Evolutionary conservation across 1,140 invertebrate species (phyloP), one percentile per base, ranked within the genome.

Genomic region (Platyura marginata): DNA sequence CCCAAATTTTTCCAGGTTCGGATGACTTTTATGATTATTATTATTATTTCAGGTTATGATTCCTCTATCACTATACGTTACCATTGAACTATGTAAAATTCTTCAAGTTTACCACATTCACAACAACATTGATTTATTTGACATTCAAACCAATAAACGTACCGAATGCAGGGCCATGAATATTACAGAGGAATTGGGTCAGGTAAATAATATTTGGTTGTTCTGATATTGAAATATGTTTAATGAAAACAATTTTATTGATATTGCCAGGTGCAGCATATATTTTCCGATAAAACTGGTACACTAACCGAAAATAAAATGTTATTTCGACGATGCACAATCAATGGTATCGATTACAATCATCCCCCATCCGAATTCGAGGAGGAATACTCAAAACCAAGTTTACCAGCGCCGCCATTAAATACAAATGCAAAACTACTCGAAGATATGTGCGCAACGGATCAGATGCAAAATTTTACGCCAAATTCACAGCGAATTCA

Each of bases 231-330:
- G n/a, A n/a, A n/a, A n/a, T 8, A 29, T 29, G 13, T 29, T 29
- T 8, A 13, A 8, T 29, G 25, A 29, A 8, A 13, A 29, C 13
- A 8, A 13, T 29, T 13, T 29, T 8, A 6, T 29, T 29, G 25
- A 29, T 29, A 8, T 29, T 29, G 13, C 6, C 53, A 78, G 70
- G 79, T 98, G 21, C 83, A 92, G 54, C 96, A 96, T 57, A 73
- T 98, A 37, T 96, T 98, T 66, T 95, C 87, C 9, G 94, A 98
- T 59, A 97, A 97, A 62, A 98, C 93, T 2, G 93, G 94, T 5
- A 98, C 93, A 2, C 64, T 98, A 15, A 98, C 94, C 8, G 92
- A 97, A 62, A 98, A 98, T 59, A 85, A 90, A 62, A 97, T 97
- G 93, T 72, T 94, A 44, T 97, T 98, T 61, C 70, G 86, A 35